Conservation (phyloP, 1,140 invertebrate genomes). For the Drosophila pachea region DNA sequence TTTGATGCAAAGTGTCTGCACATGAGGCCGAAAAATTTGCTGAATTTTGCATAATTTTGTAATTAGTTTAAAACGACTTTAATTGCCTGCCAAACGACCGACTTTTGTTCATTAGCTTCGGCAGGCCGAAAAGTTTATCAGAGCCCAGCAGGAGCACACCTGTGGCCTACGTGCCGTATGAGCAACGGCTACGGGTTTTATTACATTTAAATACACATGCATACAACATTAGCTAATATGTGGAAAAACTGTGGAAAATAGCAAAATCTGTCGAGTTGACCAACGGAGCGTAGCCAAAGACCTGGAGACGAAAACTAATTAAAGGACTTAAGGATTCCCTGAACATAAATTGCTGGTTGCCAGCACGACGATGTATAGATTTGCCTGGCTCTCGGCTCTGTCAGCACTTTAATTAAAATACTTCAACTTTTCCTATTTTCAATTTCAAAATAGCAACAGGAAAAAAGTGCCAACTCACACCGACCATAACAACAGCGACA, state of each 20-base stretch:
- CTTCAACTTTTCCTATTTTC: constrained; percentile 68
- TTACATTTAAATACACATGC: background rate
- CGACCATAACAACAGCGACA: constrained; percentile 2
- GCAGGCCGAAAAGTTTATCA: constrained; percentile 45
- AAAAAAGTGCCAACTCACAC: constrained; percentile 33
- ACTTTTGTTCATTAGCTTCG: constrained; percentile 34
- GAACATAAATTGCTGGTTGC: constrained; percentile 3
- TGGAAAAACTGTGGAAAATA: background rate
- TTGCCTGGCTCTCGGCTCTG: constrained; percentile 27
- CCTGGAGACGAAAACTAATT: background rate
- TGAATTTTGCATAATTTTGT: constrained; percentile 67
- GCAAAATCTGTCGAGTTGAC: background rate
- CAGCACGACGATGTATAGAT: constrained; percentile 3
- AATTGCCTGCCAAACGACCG: constrained; percentile 43
- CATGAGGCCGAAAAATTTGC: constrained; percentile 14
- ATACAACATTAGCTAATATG: constrained; percentile 1
- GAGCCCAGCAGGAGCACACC: constrained; percentile 32
- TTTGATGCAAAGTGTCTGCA: constrained; percentile 17
- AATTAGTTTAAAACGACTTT: constrained; percentile 63
- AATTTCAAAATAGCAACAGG: constrained; percentile 27
- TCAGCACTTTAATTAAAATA: constrained; percentile 69
- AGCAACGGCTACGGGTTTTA: constrained; percentile 20
- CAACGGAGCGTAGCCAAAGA: too few relatives aligned
- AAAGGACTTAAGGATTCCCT: background rate
- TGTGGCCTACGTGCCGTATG: constrained; percentile 40